Evolutionary conservation across 2,113 vertebrate genomes (phyloP), one percentile per base, ranked within the genome.

Genomic region (Gymnarchus niloticus): DNA sequence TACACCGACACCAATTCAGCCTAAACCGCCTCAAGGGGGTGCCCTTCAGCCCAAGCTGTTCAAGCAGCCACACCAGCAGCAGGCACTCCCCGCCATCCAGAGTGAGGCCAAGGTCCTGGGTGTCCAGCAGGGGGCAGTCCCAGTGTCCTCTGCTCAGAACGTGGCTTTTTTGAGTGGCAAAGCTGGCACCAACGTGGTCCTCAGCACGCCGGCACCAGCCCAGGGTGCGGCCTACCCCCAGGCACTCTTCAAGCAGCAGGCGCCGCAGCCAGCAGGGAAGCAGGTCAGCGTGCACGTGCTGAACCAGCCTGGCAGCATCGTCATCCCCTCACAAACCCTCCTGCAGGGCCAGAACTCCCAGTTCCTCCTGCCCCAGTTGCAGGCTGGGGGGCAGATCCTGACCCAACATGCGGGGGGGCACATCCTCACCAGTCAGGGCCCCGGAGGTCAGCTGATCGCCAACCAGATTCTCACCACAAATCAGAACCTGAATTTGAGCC

Each of bases 1-100:
- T 54, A 98, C 97, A 1, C 98, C 97, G 59, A 99, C 97, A 0
- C 98, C 97, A 10, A 99, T 99, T 90, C 98, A 99, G 85, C 98
- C 98, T 89, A 99, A 99, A 54, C 98, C 98, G 0, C 91, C 94
- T 0, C 93, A 94, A 83, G 94, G 96, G 0, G 97, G 97, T 0
- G 91, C 96, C 69, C 95, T 98, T 44, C 97, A 97, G 86, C 94
- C 96, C 59, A 99, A 98, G 90, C 92, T 97, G 41, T 99, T 96
- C 92, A 95, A 95, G 41, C 86, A 61, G 28, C 54, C 77, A 3
- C 83, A 54, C 21, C 61, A 65, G 12, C 69, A 57, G 41, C 80
- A 87, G 44, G 56, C 14, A 7, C 49, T 28, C 2, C 85, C 92
- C 65, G 85, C 95, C 86, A 91, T 96, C 89, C 97, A 96, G 86